These are phyloP conservation scores for Hydriomena furcata DNA, from an alignment of 2,888 invertebrate species.

Conservation along the genomic window DNA sequence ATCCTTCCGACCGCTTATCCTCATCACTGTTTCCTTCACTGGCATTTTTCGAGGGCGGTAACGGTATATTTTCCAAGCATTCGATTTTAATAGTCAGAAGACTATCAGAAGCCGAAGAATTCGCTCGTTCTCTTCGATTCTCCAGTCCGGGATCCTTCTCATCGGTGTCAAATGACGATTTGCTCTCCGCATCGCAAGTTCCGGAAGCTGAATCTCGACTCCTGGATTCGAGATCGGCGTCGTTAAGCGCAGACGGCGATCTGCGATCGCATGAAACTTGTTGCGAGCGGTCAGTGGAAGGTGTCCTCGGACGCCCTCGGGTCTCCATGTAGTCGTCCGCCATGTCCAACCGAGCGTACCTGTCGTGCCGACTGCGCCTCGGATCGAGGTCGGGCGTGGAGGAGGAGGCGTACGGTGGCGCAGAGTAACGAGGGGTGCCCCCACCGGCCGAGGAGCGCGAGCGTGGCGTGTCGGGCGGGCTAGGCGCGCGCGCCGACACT, in stretches of 20 bases:
- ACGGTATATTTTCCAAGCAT: slow-evolving; percentile 41
- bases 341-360: slow-evolving; percentile 44
- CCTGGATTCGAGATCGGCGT: slow-evolving; percentile 46
- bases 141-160: slow-evolving; percentile 31
- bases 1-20: slow-evolving; percentile 22
- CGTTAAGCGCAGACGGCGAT: slow-evolving; percentile 41
- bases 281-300: slow-evolving; percentile 53
- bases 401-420: slow-evolving; percentile 86
- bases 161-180: slow-evolving; percentile 27
- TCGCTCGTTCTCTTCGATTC: slow-evolving; percentile 29
- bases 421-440: slow-evolving; percentile 69
- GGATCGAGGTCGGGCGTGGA: slow-evolving; percentile 85
- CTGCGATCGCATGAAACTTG: slow-evolving; percentile 44
- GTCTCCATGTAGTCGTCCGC: slow-evolving; percentile 54
- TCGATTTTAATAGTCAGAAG: slow-evolving; percentile 27
- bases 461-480: slow-evolving; percentile 54
- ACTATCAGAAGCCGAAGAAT: slow-evolving; percentile 34
- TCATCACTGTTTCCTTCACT: slow-evolving; percentile 18
- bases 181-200: slow-evolving; percentile 33
- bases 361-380: slow-evolving; percentile 49
- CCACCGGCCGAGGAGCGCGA: slow-evolving; percentile 53
- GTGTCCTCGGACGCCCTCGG: slow-evolving; percentile 82
- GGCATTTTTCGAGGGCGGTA: slow-evolving; percentile 38
- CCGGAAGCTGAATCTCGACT: slow-evolving; percentile 39
- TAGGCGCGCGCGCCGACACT: slow-evolving; percentile 93